Evolutionary conservation across 53 echinoderm and acorn worm species (phyloP).

Genomic region (Luidia sarsii): DNA sequence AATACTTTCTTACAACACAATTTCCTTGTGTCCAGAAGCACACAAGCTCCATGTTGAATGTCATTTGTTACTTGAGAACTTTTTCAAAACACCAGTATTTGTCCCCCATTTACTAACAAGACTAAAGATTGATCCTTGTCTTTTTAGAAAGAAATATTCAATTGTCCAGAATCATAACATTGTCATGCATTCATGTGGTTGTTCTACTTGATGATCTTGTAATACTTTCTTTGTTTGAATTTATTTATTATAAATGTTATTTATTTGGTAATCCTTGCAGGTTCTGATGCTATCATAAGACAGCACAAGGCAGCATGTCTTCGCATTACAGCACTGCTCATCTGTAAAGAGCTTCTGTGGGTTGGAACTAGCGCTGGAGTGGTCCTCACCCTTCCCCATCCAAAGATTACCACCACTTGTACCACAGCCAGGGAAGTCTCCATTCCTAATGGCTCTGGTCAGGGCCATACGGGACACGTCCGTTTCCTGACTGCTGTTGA

Average conservation of each 20-base stretch:
- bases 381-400: slow-evolving; percentile 92
- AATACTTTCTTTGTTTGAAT: too few species aligned
- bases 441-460: slow-evolving; percentile 84
- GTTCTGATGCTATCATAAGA: slow-evolving; percentile 98
- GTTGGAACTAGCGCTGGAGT: slow-evolving; percentile 99
- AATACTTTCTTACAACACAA: too few species aligned
- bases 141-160: neutral
- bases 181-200: too few species aligned
- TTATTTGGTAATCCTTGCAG: too few species aligned
- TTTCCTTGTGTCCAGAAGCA: too few species aligned
- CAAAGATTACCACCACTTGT: slow-evolving; percentile 81
- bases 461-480: slow-evolving; percentile 98
- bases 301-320: slow-evolving; percentile 99
- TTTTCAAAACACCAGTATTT: too few species aligned
- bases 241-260: too few species aligned
- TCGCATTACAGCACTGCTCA: slow-evolving; percentile 92
- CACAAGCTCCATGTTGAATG: too few species aligned
- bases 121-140: neutral
- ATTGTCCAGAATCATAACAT: too few species aligned
- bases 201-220: too few species aligned
- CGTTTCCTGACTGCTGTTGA: slow-evolving; percentile 92
- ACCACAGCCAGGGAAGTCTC: slow-evolving; percentile 69
- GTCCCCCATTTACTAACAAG: too few species aligned
- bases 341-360: slow-evolving; percentile 95
- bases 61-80: too few species aligned